phyloP scores from a whole-genome alignment of 1,140 invertebrate species.

The Thaumetopoea pityocampa region DNA sequence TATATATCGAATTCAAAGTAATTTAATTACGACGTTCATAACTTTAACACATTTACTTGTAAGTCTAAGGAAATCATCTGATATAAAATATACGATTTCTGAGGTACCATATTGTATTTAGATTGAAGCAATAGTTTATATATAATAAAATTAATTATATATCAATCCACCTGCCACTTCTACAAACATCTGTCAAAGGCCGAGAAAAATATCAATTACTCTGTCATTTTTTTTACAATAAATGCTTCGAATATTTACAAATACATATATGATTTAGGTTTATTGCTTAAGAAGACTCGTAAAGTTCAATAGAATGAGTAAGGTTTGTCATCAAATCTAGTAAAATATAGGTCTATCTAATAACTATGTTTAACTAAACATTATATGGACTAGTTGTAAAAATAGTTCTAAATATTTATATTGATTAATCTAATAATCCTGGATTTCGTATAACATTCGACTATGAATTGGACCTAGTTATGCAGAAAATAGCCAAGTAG shows the following conservation, averaged over 20 bases:
- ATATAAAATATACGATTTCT: too few species aligned
- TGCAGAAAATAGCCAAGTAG: too few species aligned
- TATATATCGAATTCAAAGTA: constrained; percentile 55
- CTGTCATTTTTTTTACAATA: constrained; percentile 67
- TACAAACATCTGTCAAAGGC: constrained; percentile 53
- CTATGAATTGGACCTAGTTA: too few species aligned
- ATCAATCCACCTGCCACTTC: constrained; percentile 41
- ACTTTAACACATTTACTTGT: constrained; percentile 7
- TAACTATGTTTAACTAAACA: constrained; percentile 56
- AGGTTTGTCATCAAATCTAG: constrained; percentile 36
- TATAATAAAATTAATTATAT: constrained; percentile 7
- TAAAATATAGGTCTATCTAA: constrained; percentile 61
- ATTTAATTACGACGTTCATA: constrained; percentile 18
- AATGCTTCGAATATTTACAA: constrained; percentile 67
- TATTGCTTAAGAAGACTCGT: constrained; percentile 69
- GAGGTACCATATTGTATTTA: constrained; percentile 1
- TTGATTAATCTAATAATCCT: constrained; percentile 16
- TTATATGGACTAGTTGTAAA: constrained; percentile 69
- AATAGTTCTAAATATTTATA: constrained; percentile 47
- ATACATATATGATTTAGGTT: constrained; percentile 55
- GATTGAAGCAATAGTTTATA: constrained; percentile 1
- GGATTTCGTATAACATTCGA: constrained; percentile 8
- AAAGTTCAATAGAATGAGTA: constrained; percentile 50
- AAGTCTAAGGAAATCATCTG: constrained; percentile 8
- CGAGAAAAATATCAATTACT: constrained; percentile 73